A percentile compares a stretch with the other conserved stretches of the same genome.
Conservation (phyloP, 2,797 vertebrate genomes). For the Luscinia luscinia region DNA sequence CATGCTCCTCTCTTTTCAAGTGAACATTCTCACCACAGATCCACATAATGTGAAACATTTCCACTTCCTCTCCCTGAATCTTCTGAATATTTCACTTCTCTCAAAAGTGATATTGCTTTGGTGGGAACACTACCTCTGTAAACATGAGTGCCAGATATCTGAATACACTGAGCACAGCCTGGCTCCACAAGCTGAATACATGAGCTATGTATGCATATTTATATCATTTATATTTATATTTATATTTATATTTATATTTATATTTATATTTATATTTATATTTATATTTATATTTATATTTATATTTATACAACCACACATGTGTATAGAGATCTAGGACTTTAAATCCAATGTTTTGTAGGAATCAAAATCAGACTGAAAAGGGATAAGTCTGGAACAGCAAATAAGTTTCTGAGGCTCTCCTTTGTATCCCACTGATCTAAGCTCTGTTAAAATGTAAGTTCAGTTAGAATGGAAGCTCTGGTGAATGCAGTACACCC, state of each 20-base stretch:
- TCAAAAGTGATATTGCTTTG: neutral
- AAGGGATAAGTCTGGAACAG: neutral
- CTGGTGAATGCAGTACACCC: neutral
- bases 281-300: no score
- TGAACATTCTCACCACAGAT: neutral
- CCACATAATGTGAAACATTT: neutral
- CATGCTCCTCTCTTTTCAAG: neutral
- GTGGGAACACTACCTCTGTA: neutral
- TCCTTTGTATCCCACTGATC: neutral
- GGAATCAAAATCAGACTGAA: neutral
- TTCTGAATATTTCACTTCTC: neutral
- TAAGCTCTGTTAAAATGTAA: neutral
- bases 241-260: no score
- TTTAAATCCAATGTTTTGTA: neutral
- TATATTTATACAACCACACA: no score
- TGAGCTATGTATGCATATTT: neutral
- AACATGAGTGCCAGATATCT: neutral
- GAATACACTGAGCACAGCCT: neutral
- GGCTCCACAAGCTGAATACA: neutral
- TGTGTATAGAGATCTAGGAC: neutral
- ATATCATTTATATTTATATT: neutral
- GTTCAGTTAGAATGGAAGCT: neutral
- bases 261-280: neutral
- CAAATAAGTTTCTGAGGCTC: neutral
- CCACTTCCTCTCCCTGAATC: neutral